These are phyloP conservation scores for Paralvinella palmiformis DNA, from an alignment of 1,140 invertebrate species.

Conservation along the genomic window DNA sequence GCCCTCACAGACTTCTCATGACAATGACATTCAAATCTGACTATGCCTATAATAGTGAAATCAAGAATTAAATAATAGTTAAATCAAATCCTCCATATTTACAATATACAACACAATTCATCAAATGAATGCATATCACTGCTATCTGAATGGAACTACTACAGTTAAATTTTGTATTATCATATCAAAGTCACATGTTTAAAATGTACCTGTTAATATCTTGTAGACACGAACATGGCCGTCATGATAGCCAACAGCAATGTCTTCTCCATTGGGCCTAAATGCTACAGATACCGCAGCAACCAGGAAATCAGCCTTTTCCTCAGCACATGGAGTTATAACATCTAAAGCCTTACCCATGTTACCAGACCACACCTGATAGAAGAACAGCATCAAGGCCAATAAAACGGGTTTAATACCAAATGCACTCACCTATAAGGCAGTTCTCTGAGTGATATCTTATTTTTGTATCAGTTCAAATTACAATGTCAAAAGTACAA, in stretches of 20 bases:
- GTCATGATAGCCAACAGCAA: conserved; percentile 44
- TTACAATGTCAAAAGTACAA: too few species aligned
- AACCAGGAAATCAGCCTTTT: conserved; percentile 15
- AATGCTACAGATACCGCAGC: conserved; percentile 35
- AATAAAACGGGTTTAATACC: too few species aligned
- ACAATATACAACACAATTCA: neutral
- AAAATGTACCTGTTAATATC: conserved; percentile 30
- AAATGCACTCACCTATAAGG: too few species aligned
- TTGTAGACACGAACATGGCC: conserved; percentile 37
- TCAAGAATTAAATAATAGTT: too few species aligned
- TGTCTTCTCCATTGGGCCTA: conserved; percentile 24
- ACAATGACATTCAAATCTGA: too few species aligned
- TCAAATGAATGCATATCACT: neutral
- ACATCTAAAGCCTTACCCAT: conserved; percentile 33
- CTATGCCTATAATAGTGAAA: too few species aligned
- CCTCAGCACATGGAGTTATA: conserved; percentile 27
- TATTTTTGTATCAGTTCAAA: too few species aligned
- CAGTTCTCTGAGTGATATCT: too few species aligned
- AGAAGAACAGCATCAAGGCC: too few species aligned
- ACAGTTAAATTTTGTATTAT: too few species aligned
- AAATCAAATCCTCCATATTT: neutral
- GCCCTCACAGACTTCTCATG: too few species aligned
- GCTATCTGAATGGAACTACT: too few species aligned
- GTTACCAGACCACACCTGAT: conserved; percentile 44
- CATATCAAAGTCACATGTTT: neutral